A percentile compares a stretch with the other conserved stretches of the same genome.
Conservation (phyloP, 2,797 vertebrate species). For the Leptoclinus maculatus region DNA sequence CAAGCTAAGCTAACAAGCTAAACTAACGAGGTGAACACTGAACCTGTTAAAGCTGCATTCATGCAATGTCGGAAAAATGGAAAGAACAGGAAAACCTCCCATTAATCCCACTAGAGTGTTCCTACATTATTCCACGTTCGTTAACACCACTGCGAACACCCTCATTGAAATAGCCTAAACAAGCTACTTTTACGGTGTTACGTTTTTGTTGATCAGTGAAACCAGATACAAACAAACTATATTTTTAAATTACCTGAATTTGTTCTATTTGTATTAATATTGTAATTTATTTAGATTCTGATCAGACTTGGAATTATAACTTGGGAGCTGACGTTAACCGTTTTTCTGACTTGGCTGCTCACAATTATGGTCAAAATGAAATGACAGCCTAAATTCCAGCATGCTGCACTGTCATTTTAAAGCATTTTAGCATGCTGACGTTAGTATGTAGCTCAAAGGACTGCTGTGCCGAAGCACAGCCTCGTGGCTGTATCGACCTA, state of each 20-base stretch:
- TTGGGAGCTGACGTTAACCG: neutral
- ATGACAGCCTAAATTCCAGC: neutral
- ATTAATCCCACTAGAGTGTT: neutral
- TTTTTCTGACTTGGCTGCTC: slow-evolving; percentile 3
- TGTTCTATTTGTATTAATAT: neutral
- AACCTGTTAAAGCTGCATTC: neutral
- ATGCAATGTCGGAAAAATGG: neutral
- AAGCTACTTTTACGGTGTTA: neutral
- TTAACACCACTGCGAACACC: neutral
- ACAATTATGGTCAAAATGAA: neutral
- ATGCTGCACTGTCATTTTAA: neutral
- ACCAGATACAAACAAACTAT: neutral
- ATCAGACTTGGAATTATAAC: neutral
- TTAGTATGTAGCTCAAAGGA: neutral
- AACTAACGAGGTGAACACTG: neutral
- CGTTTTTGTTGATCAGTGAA: neutral
- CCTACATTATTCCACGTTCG: neutral
- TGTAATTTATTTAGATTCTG: neutral
- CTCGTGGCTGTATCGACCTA: neutral
- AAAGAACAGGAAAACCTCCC: neutral
- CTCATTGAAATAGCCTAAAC: neutral
- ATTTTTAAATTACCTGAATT: neutral
- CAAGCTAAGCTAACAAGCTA: neutral
- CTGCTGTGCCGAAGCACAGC: neutral
- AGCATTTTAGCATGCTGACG: neutral